phyloP scores from a whole-genome alignment of 1,140 invertebrate genomes.

The Battus philenor region DNA sequence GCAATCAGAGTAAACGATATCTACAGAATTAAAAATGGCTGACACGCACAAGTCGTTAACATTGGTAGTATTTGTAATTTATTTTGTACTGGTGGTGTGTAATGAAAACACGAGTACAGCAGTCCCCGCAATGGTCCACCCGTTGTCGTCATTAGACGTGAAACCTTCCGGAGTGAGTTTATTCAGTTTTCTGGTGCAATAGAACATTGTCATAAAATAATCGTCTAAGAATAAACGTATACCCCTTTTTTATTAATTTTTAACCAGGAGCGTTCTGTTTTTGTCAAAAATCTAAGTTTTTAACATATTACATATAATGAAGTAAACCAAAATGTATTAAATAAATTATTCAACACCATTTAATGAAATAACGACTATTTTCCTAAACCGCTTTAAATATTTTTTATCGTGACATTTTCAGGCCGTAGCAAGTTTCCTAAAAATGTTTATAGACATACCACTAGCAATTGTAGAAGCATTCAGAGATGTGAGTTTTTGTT shows the following conservation, averaged over 20 bases:
- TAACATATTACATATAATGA: too few species aligned
- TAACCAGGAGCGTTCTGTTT: too few species aligned
- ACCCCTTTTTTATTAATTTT: too few species aligned
- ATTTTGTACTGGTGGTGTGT: slow-evolving; percentile 1
- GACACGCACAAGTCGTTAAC: slow-evolving; percentile 3
- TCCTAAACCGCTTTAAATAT: neutral
- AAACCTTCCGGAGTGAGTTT: slow-evolving; percentile 14
- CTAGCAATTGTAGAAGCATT: slow-evolving; percentile 53
- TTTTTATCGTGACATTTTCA: slow-evolving; percentile 22
- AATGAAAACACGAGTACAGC: slow-evolving; percentile 9
- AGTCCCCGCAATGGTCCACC: neutral
- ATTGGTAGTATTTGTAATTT: slow-evolving; percentile 5
- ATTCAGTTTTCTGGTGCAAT: too few species aligned
- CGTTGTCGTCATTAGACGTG: slow-evolving; percentile 5
- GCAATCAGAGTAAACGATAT: slow-evolving; percentile 4
- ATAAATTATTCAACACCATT: too few species aligned
- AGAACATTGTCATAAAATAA: too few species aligned
- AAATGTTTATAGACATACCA: slow-evolving; percentile 52
- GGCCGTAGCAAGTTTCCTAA: slow-evolving; percentile 46
- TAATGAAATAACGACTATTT: too few species aligned
- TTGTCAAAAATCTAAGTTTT: too few species aligned
- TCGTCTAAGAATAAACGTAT: too few species aligned
- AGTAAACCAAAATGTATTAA: too few species aligned
- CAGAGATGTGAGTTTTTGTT: slow-evolving; percentile 50
- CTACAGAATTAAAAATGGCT: slow-evolving; percentile 11